Percentiles rank a stretch among this genome's conserved stretches.
These are phyloP conservation scores for Dyspetes luteomarginatus DNA, from an alignment of 2,888 invertebrate genomes.

Conservation along the genomic window DNA sequence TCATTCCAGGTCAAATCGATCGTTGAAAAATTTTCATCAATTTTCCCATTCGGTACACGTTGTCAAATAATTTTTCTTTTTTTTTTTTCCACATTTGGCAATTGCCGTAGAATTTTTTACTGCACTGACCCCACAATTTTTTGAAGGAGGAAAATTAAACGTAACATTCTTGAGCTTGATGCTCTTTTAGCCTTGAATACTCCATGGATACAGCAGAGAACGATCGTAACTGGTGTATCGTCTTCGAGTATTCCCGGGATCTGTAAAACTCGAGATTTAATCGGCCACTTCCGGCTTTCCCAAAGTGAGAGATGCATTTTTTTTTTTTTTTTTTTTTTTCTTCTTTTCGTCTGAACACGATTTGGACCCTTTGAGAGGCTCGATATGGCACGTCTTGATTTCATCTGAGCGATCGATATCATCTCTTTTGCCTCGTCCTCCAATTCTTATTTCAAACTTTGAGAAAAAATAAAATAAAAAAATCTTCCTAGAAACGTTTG, in stretches of 20 bases:
- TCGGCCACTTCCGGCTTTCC: conserved; percentile 70
- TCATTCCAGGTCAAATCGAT: conserved; percentile 1
- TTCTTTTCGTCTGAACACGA: neutral
- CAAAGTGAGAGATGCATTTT: conserved; percentile 7
- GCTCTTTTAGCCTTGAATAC: too few relatives aligned
- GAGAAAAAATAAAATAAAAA: conserved; percentile 65
- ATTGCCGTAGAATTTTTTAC: too few relatives aligned
- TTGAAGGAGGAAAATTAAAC: too few relatives aligned
- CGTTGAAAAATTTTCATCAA: neutral
- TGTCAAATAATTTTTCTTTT: too few relatives aligned
- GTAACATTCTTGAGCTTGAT: too few relatives aligned
- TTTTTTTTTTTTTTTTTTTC: conserved; percentile 1
- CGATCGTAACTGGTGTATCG: too few relatives aligned
- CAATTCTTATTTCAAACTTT: neutral
- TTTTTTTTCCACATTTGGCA: too few relatives aligned
- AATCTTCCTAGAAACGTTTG: conserved; percentile 69
- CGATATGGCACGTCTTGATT: neutral
- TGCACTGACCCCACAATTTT: too few relatives aligned
- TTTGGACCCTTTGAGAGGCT: neutral
- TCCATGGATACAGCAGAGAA: too few relatives aligned
- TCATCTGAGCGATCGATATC: conserved; percentile 1
- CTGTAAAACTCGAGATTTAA: conserved; percentile 61
- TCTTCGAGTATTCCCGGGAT: neutral
- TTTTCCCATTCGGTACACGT: too few relatives aligned
- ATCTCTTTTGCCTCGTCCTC: neutral